Base-by-base conservation (phyloP, 2,113 vertebrate genomes). In the Strix uralensis region DNA sequence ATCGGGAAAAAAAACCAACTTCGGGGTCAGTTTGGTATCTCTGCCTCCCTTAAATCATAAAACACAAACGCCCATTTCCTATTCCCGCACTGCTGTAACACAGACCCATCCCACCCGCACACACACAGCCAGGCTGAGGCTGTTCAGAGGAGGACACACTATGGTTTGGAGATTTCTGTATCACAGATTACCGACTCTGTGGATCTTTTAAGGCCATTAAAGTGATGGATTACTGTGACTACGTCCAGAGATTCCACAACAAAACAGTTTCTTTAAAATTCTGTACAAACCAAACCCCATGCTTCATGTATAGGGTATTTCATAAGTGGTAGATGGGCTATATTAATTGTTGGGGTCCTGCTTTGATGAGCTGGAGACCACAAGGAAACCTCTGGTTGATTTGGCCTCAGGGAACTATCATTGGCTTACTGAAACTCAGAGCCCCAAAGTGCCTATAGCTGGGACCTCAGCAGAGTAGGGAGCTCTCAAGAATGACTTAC, bases 71-170 rank as follows among this genome's bases (percentile, higher is more conserved):
- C 11, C 34, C 6, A 3, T 58, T 62, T 70, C 6, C 30, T 54
- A 8, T 30, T 34, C 52, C 30, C 6, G 11, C 32, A 2, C 13
- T 40, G 22, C 34, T 10, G 1, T 5, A 32, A 15, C 65, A 32
- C 23, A 40, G 71, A 49, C 23, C 47, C 65, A 15, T 36, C 46
- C 51, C 0, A 55, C n/a, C 34, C 7, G 3, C 16, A 1, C 0
- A 6, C 7, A 30, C 21, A 8, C 0, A 20, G 38, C 51, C 62
- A 52, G 62, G 5, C 21, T 1, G 0, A 22, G 69, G 23, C 47
- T 17, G 11, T 13, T 6, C 57, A 30, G 15, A 79, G 14, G 6
- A 65, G 26, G 30, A 58, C 3, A 2, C 15, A 0, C 27, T 8
- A 3, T 2, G 8, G 36, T 34, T 20, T 47, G 22, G 59, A 47